phyloP scores from a whole-genome alignment of 1,140 invertebrate genomes.

The Musca domestica region DNA sequence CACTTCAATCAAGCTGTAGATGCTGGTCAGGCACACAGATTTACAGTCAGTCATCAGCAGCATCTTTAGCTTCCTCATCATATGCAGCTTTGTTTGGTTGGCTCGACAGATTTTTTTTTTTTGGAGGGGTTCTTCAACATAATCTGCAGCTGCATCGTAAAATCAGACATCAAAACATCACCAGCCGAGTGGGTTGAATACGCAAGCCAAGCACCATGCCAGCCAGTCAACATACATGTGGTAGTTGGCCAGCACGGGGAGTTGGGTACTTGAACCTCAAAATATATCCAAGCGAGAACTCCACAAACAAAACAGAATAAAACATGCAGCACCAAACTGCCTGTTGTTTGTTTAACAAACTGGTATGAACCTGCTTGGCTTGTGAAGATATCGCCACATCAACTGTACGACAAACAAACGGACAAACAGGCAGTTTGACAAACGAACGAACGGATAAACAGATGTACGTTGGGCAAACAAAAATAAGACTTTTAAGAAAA shows the following conservation, averaged over 20 bases:
- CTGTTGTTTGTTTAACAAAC: conserved; percentile 17
- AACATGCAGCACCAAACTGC: not conserved
- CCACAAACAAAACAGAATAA: not conserved
- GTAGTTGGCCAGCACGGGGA: not conserved
- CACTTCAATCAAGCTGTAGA: not conserved
- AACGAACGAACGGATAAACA: too few relatives aligned
- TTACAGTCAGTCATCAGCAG: not conserved
- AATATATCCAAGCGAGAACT: too few relatives aligned
- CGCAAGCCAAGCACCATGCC: not conserved
- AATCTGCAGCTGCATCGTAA: conserved; percentile 18
- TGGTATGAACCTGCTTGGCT: conserved; percentile 6
- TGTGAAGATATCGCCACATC: not conserved
- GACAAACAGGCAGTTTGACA: too few relatives aligned
- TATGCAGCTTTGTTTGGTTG: too few relatives aligned
- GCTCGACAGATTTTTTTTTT: too few relatives aligned
- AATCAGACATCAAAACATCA: not conserved
- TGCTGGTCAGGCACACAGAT: not conserved
- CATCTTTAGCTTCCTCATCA: conserved; percentile 6
- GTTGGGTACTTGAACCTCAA: conserved; percentile 18
- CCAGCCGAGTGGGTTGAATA: not conserved
- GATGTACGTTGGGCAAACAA: not conserved
- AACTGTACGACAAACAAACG: not conserved
- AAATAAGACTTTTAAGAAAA: not conserved
- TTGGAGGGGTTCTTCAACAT: not conserved
- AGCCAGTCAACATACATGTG: not conserved